Base-by-base conservation (phyloP, 2,888 invertebrate genomes). In the Kryphioiulus occultus region DNA sequence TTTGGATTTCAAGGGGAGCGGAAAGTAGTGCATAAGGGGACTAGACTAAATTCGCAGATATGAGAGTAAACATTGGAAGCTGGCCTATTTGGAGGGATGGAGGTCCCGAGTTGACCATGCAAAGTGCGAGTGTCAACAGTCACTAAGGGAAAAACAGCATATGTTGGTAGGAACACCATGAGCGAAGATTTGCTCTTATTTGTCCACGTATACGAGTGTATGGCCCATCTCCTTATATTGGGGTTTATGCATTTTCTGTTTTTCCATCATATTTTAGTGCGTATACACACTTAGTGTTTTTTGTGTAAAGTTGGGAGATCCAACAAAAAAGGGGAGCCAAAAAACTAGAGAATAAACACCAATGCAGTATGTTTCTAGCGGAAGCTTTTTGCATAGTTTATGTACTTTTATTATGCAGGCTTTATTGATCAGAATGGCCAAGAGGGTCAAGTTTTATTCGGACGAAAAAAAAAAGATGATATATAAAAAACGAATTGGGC, bases 101-200 rank as follows among this genome's bases (percentile, higher is more conserved):
- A 78, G 78, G 85, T 85, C 44, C 39, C 7, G 39, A 85, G 44
- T 85, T 85, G 85, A 85, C 85, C 85, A 85, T 85, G 85, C 85
- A 85, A 44, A 85, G 85, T 85, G 85, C 85, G 42, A 85, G 85
- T 85, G 85, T 85, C 85, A 85, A 85, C 85, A 85, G 85, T 85
- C 85, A 85, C 85, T 19, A 22, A 85, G 85, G 85, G 85, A 85
- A 85, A 85, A 85, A 22, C 44, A 44, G 42, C 85, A 85, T 85
- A 32, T 85, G 85, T 85, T 44, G 85, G 78, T 12, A 30, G 78
- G 26, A 78, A 78, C 22, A 78, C 78, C 78, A 78, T 30, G 30
- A 30, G 78, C 30, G 30, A 78, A 78, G 78, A 78, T 78, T 30
- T 22, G 30, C 78, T 78, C 30, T 68, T 78, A 78, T 78, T 78